Conservation (phyloP, 2,113 vertebrate genomes). For the Amblyopsis rosae region DNA sequence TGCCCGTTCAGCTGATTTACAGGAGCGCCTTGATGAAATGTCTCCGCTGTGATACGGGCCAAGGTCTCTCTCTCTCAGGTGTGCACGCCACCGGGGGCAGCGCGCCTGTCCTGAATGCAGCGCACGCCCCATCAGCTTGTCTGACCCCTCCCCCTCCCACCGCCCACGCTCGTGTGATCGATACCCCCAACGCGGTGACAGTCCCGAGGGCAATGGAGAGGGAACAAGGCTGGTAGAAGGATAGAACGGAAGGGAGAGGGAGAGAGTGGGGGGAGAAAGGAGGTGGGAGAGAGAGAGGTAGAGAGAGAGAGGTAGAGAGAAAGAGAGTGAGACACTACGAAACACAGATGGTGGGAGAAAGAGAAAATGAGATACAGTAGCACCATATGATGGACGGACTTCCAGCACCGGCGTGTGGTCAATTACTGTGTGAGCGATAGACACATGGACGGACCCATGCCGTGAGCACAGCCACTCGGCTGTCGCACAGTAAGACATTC, state of each 20-base stretch:
- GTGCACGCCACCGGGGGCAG: neutral
- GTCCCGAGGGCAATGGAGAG: neutral
- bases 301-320: neutral
- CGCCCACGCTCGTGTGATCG: neutral
- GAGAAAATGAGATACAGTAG: constrained; percentile 22
- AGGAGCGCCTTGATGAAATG: constrained; percentile 53
- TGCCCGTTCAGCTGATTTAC: constrained; percentile 47
- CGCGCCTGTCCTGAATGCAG: constrained; percentile 4
- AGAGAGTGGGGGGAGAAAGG: too few relatives aligned
- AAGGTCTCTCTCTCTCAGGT: constrained; percentile 20
- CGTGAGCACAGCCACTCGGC: constrained; percentile 26
- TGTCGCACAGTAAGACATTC: constrained; percentile 32
- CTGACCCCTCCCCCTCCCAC: neutral
- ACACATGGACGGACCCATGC: constrained; percentile 40
- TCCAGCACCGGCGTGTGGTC: constrained; percentile 23
- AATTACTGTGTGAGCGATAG: constrained; percentile 43
- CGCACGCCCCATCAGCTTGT: constrained; percentile 9
- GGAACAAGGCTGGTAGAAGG: neutral
- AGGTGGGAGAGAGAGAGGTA: neutral
- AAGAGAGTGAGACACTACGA: neutral
- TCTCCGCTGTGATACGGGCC: constrained; percentile 29
- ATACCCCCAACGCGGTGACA: neutral
- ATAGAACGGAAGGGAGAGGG: neutral
- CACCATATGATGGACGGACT: constrained; percentile 35
- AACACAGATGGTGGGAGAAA: constrained; percentile 6